Conservation (phyloP, 2,113 vertebrate genomes). For the Mixornis gularis region DNA sequence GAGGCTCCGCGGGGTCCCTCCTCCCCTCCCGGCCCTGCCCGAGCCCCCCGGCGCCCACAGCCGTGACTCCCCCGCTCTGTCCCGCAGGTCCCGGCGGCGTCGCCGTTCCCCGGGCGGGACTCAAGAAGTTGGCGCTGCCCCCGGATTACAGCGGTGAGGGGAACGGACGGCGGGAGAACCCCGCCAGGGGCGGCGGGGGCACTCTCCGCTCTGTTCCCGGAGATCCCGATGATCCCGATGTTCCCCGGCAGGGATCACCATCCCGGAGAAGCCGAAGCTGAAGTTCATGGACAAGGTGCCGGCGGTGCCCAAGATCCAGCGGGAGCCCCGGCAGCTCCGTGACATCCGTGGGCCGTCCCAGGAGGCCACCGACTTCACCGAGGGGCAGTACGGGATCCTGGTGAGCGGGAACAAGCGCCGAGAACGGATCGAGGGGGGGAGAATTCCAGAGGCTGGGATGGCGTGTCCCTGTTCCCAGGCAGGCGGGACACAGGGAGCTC, state of each 20-base stretch:
- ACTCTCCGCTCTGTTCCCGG: fast-evolving
- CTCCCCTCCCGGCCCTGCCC: too few relatives aligned
- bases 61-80: not conserved
- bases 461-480: not conserved
- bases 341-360: slow-evolving; percentile 86
- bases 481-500: not conserved
- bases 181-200: fast-evolving
- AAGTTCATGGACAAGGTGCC: slow-evolving; percentile 87
- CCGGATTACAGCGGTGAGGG: slow-evolving; percentile 80
- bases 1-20: not conserved
- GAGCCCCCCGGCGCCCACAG: not conserved
- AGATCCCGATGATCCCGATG: fast-evolving
- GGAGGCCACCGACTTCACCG: slow-evolving; percentile 71
- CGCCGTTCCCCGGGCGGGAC: slow-evolving; percentile 61
- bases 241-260: slow-evolving; percentile 70
- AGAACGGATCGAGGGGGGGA: fast-evolving
- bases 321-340: slow-evolving; percentile 78
- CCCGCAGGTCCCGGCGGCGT: slow-evolving; percentile 8
- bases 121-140: slow-evolving; percentile 75
- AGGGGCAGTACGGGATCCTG: slow-evolving; percentile 86
- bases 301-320: slow-evolving; percentile 76
- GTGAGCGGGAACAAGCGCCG: slow-evolving; percentile 59
- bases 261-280: slow-evolving; percentile 86
- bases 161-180: not conserved
- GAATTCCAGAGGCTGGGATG: not conserved